phyloP scores from a whole-genome alignment of 1,140 invertebrate species.

The Sycophila sp. region DNA sequence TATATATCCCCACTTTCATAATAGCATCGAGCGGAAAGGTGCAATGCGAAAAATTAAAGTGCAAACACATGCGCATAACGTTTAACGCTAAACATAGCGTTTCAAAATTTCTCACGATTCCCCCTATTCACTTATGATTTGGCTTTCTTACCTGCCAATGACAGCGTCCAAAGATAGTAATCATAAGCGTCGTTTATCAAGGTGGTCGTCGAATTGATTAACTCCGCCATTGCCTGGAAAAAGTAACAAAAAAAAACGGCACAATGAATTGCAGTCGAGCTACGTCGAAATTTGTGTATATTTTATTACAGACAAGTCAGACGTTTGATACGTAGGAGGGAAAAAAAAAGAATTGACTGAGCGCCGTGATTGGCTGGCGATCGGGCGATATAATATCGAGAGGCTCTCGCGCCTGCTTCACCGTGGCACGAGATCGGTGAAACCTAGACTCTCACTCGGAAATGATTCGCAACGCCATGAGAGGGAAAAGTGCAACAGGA shows the following conservation, averaged over 20 bases:
- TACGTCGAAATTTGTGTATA: too few relatives aligned
- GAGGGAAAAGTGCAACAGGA: slow-evolving; percentile 1
- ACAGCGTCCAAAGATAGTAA: slow-evolving; percentile 78
- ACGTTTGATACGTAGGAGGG: too few relatives aligned
- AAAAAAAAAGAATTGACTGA: too few relatives aligned
- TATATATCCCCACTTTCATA: too few relatives aligned
- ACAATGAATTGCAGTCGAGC: neutral
- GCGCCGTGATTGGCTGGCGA: too few relatives aligned
- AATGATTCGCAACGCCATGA: neutral
- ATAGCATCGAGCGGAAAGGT: too few relatives aligned
- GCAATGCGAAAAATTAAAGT: too few relatives aligned
- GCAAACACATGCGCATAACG: too few relatives aligned
- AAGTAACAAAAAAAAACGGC: slow-evolving; percentile 27
- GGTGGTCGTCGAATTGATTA: slow-evolving; percentile 73
- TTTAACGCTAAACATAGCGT: too few relatives aligned
- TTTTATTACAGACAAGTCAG: too few relatives aligned
- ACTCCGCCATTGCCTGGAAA: slow-evolving; percentile 63
- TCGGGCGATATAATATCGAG: slow-evolving; percentile 1
- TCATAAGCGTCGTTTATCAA: slow-evolving; percentile 72
- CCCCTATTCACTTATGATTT: too few relatives aligned
- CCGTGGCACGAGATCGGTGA: slow-evolving; percentile 4
- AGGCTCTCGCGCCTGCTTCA: neutral
- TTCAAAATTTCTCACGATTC: too few relatives aligned
- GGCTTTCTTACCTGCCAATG: slow-evolving; percentile 74
- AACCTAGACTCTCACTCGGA: slow-evolving; percentile 17